Percentiles rank a stretch among this genome's conserved stretches.
phyloP scores from a whole-genome alignment of 2,797 vertebrate genomes.

The Enteromius mattozi region DNA sequence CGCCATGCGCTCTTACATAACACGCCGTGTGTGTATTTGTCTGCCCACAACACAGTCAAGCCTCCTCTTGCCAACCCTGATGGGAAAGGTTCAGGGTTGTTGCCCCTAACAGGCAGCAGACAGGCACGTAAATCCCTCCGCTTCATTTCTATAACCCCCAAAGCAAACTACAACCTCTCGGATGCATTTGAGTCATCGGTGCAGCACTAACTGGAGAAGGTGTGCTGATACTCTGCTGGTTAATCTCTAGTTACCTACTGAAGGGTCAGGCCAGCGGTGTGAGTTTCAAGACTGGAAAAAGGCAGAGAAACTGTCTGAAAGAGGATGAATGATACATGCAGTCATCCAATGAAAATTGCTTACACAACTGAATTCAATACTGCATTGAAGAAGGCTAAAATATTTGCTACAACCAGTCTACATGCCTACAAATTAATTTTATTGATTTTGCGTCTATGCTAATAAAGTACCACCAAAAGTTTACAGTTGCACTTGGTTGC shows the following conservation, averaged over 20 bases:
- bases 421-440: neutral
- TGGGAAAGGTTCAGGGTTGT: constrained; percentile 19
- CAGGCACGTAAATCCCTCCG: neutral
- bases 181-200: neutral
- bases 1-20: constrained; percentile 59
- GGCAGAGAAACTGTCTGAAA: neutral
- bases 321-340: neutral
- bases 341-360: neutral
- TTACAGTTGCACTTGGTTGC: neutral
- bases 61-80: constrained; percentile 28
- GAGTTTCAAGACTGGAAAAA: constrained; percentile 20
- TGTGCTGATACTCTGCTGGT: constrained; percentile 33
- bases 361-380: neutral
- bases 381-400: neutral
- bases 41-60: constrained; percentile 10
- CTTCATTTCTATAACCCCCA: neutral
- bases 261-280: neutral
- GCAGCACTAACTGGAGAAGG: constrained; percentile 45
- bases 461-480: neutral
- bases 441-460: neutral
- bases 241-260: constrained; percentile 33
- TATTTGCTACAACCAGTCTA: neutral
- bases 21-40: constrained; percentile 30
- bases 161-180: neutral
- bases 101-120: constrained; percentile 29